A percentile compares a stretch with the other conserved stretches of the same genome.
Evolutionary conservation across 2,113 vertebrate species (phyloP).

Genomic region (Tor tambroides): DNA sequence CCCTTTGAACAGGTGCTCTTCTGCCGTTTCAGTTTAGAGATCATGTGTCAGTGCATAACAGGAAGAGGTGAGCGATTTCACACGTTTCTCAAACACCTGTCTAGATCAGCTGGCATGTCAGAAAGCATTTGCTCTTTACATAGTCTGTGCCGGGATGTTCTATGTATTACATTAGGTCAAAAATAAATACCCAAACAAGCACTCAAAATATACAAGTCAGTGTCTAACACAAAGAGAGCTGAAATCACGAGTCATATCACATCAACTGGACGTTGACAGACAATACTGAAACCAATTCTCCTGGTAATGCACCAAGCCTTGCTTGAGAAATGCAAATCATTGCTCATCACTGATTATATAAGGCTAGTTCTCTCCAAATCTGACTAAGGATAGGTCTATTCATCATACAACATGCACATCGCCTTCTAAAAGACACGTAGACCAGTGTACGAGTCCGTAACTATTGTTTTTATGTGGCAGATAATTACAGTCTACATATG

Average conservation of each 20-base stretch:
- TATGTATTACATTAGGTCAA: not conserved
- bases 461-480: not conserved
- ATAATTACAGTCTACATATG: not conserved
- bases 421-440: not conserved
- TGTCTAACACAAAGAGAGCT: not conserved
- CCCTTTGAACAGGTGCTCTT: not conserved
- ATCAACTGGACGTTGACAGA: not conserved
- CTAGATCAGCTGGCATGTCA: constrained; percentile 11
- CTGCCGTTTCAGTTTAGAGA: constrained; percentile 9
- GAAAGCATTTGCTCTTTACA: not conserved
- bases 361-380: not conserved
- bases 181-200: not conserved
- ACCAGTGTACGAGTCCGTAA: not conserved
- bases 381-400: not conserved
- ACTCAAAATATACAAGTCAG: not conserved
- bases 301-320: not conserved
- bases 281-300: not conserved
- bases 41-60: not conserved
- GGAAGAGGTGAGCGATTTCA: not conserved
- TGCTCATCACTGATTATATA: not conserved
- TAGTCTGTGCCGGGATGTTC: not conserved
- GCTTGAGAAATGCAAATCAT: not conserved
- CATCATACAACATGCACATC: not conserved
- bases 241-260: not conserved
- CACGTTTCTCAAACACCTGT: not conserved